Evolutionary conservation across 2,888 invertebrate species (phyloP), one percentile per base, ranked within the genome.

Genomic region (Matsumyia berberina): DNA sequence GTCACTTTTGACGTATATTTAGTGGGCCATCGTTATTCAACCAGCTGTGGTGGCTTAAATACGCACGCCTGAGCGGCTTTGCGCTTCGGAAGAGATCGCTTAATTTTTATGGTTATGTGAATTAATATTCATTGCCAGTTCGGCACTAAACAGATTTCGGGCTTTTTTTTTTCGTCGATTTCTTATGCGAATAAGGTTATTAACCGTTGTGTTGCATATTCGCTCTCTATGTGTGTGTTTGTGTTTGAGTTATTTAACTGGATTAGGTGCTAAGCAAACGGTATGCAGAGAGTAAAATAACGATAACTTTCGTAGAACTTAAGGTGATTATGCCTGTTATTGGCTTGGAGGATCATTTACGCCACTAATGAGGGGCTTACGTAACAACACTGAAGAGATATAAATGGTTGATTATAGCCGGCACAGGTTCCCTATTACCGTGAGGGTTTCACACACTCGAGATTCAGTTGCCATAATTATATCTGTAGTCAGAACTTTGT

Each of bases 361-460:
- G 33, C 44, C 64, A 74, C 74, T 74, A 74, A 74, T 74, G 74
- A 74, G 74, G 9, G 64, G 35, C 74, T 74, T 74, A 74, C 55
- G 64, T 35, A 74, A 74, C 55, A 53, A 73, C 35, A 42, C 31
- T 12, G 46, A 35, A 44, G n/a, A 4, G 31, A 44, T 64, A 46
- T 55, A 57, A 74, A 64, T 46, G 55, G 74, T 12, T 55, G 64
- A 74, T 64, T 74, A 64, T 62, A 44, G 19, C 15, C 53, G 44
- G 24, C 53, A 53, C 44, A 35, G 33, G 62, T 53, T 53, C 12
- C 39, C 60, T 12, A 53, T 62, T 42, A 60, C 29, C 39, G n/a
- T n/a, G n/a, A 49, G 58, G 49, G n/a, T n/a, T n/a, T n/a, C n/a
- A n/a, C 44, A 39, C 37, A 55, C 69, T 51, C 24, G 19, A n/a